Conservation (phyloP, 2,888 invertebrate species). For the Isoperla grammatica region DNA sequence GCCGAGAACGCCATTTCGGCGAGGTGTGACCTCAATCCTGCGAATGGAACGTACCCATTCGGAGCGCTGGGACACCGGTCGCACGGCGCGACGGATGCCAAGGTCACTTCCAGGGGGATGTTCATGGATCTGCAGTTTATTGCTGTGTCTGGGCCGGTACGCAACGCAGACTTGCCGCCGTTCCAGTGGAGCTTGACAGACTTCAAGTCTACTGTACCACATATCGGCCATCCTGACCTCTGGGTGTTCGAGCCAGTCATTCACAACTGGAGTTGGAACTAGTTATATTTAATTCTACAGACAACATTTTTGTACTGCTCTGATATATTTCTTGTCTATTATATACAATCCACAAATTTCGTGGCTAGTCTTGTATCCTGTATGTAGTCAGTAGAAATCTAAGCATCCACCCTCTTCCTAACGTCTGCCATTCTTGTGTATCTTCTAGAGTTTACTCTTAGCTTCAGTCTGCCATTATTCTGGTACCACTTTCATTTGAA, state of each 20-base stretch:
- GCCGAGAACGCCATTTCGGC: conserved; percentile 67
- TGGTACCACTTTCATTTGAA: no score
- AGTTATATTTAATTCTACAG: neutral
- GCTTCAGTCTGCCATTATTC: no score
- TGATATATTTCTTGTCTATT: no score
- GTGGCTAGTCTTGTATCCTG: no score
- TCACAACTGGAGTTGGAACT: conserved; percentile 45
- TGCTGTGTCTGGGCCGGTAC: conserved; percentile 50
- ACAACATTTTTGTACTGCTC: no score
- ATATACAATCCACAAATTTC: no score
- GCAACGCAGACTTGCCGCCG: conserved; percentile 55
- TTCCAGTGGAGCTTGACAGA: conserved; percentile 62
- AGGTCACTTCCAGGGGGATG: conserved; percentile 50
- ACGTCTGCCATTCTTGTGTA: no score
- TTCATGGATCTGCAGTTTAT: conserved; percentile 48
- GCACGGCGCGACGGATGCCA: conserved; percentile 66
- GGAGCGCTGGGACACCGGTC: conserved; percentile 60
- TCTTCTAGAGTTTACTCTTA: no score
- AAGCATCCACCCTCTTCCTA: no score
- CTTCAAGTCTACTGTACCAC: conserved; percentile 49
- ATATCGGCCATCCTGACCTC: conserved; percentile 62
- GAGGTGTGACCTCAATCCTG: conserved; percentile 63
- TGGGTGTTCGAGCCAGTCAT: conserved; percentile 58
- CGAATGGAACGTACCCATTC: conserved; percentile 65
- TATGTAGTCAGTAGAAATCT: no score